Base-by-base conservation (phyloP, 2,797 vertebrate genomes). In the Gymnoscopelus microlampas region DNA sequence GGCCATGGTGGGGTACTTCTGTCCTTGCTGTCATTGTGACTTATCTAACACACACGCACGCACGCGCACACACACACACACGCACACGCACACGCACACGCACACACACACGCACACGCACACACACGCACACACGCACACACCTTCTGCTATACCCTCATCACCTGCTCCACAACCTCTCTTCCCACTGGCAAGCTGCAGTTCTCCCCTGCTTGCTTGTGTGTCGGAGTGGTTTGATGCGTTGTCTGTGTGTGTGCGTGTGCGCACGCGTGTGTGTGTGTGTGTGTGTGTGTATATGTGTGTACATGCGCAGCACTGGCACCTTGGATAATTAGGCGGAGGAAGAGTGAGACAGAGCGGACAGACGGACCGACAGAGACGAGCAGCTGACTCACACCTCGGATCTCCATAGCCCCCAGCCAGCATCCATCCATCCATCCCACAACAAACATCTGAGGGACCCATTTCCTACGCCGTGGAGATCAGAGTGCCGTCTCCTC, bases 361-460 rank as follows among this genome's bases (percentile, higher is more conserved):
- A 59, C 13, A 26, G 57, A 58, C 10, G 8, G 26, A 58, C 5
- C 24, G 66, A 66, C n/a, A 13, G 58, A 44, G 32, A 35, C 32
- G 5, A 35, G 32, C 59, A 59, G 53, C 66, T 44, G 63, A 48
- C 39, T 23, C 57, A 77, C 74, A 68, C 32, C 32, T 5, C 32
- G 32, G 32, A 6, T 35, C 32, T 35, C 5, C 6, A 19, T 19
- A 6, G 32, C 32, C 32, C 71, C 74, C 68, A 77, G 68, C 4
- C 44, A 71, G 81, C 81, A 84, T 84, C 32, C 32, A 35, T 35
- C 32, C 26, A 84, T 87, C 86, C 82, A 87, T 83, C 80, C 76
- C 73, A 78, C 50, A 65, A 88, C 85, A 88, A 88, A 91, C 88
- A 92, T 93, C 89, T 91, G 80, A 91, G 76, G 68, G 80, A 77